A percentile compares a stretch with the other conserved stretches of the same genome.
These are phyloP conservation scores for Grantiella picta DNA, from an alignment of 2,113 vertebrate genomes.

Conservation along the genomic window DNA sequence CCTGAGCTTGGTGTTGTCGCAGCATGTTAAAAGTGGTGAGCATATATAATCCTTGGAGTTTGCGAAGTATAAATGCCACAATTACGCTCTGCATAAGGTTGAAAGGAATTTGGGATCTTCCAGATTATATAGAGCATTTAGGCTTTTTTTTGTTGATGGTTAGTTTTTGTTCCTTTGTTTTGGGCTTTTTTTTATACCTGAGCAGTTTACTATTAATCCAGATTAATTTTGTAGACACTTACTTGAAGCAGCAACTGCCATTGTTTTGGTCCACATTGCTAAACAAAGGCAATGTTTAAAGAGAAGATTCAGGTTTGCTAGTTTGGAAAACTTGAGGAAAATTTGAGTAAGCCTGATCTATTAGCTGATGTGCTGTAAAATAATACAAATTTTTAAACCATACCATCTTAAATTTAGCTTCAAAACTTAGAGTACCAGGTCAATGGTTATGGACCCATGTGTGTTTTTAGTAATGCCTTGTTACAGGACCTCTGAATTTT, in stretches of 20 bases:
- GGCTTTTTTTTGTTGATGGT: background rate
- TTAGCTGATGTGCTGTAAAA: background rate
- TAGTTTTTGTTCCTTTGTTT: background rate
- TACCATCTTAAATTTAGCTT: background rate
- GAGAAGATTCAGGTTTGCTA: background rate
- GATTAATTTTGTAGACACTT: background rate
- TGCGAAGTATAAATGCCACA: background rate
- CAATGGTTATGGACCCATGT: background rate
- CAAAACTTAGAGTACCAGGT: background rate
- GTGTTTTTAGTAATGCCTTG: background rate
- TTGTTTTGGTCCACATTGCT: background rate
- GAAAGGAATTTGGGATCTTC: background rate
- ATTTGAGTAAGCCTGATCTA: background rate
- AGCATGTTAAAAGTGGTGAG: conserved; percentile 84
- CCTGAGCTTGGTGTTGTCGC: conserved; percentile 87
- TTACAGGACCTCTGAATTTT: background rate
- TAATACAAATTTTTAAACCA: background rate
- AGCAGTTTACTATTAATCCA: background rate
- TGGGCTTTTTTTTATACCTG: background rate
- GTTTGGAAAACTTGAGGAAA: background rate
- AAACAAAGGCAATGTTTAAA: background rate
- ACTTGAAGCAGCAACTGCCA: background rate
- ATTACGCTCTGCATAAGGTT: background rate
- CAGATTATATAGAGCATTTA: background rate
- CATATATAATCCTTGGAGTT: background rate